Conservation (phyloP, 2,113 vertebrate species). For the Scopus umbretta region DNA sequence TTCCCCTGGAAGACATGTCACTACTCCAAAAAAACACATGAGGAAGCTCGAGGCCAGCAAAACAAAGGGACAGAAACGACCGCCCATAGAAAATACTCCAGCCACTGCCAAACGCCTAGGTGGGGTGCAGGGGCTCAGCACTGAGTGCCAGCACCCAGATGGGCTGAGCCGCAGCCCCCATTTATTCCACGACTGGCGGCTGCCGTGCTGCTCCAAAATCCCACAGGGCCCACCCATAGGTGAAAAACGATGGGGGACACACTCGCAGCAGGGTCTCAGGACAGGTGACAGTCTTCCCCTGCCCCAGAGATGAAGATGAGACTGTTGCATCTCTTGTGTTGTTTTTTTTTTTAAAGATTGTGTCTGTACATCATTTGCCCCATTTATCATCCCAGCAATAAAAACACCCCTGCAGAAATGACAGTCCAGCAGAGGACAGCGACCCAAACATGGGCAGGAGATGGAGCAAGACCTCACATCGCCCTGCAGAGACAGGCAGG, state of each 20-base stretch:
- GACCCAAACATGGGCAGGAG: not conserved
- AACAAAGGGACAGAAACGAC: conserved; percentile 1
- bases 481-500: not conserved
- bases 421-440: not conserved
- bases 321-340: not conserved
- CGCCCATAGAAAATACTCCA: not conserved
- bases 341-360: not conserved
- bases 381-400: not conserved
- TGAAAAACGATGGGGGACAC: not conserved
- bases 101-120: not conserved
- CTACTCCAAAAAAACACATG: conserved; percentile 5
- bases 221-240: accelerated
- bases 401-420: accelerated
- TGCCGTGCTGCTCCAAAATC: accelerated
- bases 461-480: not conserved
- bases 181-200: not conserved
- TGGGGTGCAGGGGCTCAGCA: accelerated
- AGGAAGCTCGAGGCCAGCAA: conserved; percentile 6
- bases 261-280: not conserved
- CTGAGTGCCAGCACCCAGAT: not conserved
- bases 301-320: not conserved
- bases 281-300: not conserved
- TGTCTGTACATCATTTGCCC: not conserved
- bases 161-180: not conserved
- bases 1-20: not conserved